Evolutionary conservation across 1,140 invertebrate species (phyloP).

Genomic region (Scaptomyza graminum): DNA sequence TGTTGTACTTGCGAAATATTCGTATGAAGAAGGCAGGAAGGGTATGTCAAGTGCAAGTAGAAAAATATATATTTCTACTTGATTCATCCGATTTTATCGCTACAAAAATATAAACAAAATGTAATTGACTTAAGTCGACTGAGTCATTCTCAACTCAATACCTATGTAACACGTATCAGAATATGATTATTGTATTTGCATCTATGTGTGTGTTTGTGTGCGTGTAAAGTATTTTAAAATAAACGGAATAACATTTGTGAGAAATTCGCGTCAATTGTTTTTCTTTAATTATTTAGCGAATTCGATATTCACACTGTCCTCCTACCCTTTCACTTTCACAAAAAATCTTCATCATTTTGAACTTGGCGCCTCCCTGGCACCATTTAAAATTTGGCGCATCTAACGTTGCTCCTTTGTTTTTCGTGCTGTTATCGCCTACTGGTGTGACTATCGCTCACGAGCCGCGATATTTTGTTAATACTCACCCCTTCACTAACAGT

Average conservation of each 20-base stretch:
- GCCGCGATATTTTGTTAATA: no score
- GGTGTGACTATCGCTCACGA: no score
- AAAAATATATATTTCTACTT: not conserved
- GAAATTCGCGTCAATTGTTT: slow-evolving; percentile 1
- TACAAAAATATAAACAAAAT: slow-evolving; percentile 6
- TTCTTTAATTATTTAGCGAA: not conserved
- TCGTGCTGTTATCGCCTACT: no score
- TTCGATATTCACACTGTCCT: no score
- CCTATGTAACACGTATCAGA: slow-evolving; percentile 42
- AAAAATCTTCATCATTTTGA: no score
- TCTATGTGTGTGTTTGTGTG: slow-evolving; percentile 69
- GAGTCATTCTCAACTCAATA: slow-evolving; percentile 5
- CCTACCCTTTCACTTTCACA: no score
- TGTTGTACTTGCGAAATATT: not conserved
- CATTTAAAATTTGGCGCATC: no score
- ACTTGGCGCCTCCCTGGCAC: no score
- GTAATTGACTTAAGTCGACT: not conserved
- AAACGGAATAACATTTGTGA: slow-evolving; percentile 62
- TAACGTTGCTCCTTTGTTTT: no score
- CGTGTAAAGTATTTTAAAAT: slow-evolving; percentile 73
- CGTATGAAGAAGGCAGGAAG: no score
- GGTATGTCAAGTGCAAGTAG: not conserved
- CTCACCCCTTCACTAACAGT: no score
- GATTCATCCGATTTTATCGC: not conserved
- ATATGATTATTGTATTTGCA: slow-evolving; percentile 56